phyloP scores from a whole-genome alignment of 2,113 vertebrate species.

The Riparia riparia region DNA sequence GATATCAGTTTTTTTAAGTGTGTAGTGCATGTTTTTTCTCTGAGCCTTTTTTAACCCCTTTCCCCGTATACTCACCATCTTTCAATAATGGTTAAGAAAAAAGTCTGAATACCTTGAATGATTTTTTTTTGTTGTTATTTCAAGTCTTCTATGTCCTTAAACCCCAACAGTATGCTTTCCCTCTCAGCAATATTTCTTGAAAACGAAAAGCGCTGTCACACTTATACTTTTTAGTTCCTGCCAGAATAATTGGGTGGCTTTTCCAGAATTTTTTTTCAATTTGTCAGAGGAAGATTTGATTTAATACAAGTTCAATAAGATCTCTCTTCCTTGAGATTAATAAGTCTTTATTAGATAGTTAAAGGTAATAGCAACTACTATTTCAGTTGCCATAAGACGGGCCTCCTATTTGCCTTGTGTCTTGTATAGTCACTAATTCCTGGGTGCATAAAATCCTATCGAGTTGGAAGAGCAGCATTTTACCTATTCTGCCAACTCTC shows the following conservation, averaged over 20 bases:
- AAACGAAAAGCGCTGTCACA: background rate
- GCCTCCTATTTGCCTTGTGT: background rate
- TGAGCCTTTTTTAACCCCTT: background rate
- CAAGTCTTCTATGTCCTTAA: background rate
- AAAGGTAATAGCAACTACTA: background rate
- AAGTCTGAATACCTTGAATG: background rate
- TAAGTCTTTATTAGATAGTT: background rate
- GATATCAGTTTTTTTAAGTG: background rate
- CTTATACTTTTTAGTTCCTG: background rate
- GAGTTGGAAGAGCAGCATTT: background rate
- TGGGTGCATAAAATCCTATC: background rate
- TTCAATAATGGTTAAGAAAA: background rate
- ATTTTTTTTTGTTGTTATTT: background rate
- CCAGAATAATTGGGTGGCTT: background rate
- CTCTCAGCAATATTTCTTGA: background rate
- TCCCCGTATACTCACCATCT: background rate
- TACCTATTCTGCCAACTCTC: background rate
- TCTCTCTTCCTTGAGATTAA: background rate
- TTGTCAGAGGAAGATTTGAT: background rate
- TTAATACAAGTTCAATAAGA: background rate
- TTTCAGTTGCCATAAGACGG: background rate
- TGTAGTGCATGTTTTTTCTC: accelerated
- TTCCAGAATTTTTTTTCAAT: background rate
- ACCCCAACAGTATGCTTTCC: background rate
- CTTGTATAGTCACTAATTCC: background rate